Percentiles rank a stretch among this genome's conserved stretches.
Conservation (phyloP, 2,113 vertebrate genomes). For the Pterocles gutturalis region DNA sequence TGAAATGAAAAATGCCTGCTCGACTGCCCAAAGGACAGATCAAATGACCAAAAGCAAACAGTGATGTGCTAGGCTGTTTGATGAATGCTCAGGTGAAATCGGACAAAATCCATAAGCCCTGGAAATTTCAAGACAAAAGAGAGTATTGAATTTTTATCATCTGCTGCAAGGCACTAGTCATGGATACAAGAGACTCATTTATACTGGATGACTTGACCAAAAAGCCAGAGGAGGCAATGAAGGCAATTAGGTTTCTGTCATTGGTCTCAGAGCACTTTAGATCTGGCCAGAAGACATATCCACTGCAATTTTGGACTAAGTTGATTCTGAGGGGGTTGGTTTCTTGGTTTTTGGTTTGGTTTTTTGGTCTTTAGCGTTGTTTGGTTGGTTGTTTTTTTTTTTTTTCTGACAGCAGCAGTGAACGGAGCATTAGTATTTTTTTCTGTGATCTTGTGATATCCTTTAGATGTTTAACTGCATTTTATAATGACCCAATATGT, state of each 20-base stretch:
- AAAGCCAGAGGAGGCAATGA: not conserved
- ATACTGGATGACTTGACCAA: not conserved
- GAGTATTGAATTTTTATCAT: not conserved
- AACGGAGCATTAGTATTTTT: not conserved
- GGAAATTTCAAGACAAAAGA: constrained; percentile 39
- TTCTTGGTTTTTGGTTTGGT: not conserved
- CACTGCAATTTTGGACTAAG: not conserved
- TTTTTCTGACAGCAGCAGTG: not conserved
- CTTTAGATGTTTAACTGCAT: not conserved
- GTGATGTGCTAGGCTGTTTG: not conserved
- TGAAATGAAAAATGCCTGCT: not conserved
- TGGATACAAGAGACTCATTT: not conserved
- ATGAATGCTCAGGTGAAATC: constrained; percentile 29
- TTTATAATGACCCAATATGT: not conserved
- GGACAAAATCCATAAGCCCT: not conserved
- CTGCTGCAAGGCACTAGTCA: constrained; percentile 19
- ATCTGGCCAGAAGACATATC: not conserved
- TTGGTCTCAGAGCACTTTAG: not conserved
- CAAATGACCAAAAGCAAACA: constrained; percentile 55
- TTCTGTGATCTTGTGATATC: not conserved
- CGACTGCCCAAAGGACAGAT: constrained; percentile 19
- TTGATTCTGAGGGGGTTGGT: not conserved
- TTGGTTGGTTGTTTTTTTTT: not conserved
- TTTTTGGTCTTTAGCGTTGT: too few relatives aligned
- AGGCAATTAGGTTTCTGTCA: not conserved